These are phyloP conservation scores for Pandemis corylana DNA, from an alignment of 2,888 invertebrate genomes.

Conservation along the genomic window DNA sequence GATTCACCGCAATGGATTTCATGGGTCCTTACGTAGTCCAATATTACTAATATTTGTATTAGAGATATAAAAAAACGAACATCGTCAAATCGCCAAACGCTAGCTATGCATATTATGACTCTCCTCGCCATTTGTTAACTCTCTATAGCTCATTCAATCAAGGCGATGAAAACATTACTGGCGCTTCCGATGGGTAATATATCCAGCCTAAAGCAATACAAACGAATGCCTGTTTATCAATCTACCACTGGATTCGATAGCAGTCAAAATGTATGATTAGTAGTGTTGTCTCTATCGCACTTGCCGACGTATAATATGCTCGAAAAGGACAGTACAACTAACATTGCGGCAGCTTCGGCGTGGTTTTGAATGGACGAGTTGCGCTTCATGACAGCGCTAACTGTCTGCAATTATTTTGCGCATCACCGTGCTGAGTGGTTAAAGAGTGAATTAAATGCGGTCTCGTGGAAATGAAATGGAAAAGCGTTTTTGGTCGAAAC, in stretches of 20 bases:
- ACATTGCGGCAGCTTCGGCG: conserved; percentile 12
- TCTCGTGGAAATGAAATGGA: conserved; percentile 15
- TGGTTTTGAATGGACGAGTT: conserved; percentile 32
- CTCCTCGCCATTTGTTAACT: conserved; percentile 25
- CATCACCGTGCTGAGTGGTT: conserved; percentile 35
- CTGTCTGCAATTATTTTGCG: conserved; percentile 36
- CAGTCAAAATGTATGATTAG: conserved; percentile 27
- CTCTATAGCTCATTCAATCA: conserved; percentile 37
- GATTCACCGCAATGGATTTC: not conserved
- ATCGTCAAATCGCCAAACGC: conserved; percentile 15
- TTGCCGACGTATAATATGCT: not conserved
- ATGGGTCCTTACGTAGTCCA: conserved; percentile 14
- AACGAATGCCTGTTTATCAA: conserved; percentile 38
- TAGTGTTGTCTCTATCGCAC: conserved; percentile 20
- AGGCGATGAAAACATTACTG: conserved; percentile 39
- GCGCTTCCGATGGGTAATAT: conserved; percentile 29
- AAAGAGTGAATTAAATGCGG: conserved; percentile 38
- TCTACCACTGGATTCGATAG: conserved; percentile 30
- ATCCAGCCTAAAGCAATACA: conserved; percentile 42
- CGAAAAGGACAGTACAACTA: conserved; percentile 18
- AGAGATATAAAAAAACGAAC: conserved; percentile 24
- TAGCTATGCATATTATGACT: not conserved
- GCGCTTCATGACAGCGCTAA: conserved; percentile 32
- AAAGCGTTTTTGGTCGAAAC: not conserved
- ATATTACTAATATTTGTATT: conserved; percentile 28